Evolutionary conservation across 92 coral and sea anemone species (phyloP), one percentile per base, ranked within the genome.

Genomic region (Epizoanthus stellaris): DNA sequence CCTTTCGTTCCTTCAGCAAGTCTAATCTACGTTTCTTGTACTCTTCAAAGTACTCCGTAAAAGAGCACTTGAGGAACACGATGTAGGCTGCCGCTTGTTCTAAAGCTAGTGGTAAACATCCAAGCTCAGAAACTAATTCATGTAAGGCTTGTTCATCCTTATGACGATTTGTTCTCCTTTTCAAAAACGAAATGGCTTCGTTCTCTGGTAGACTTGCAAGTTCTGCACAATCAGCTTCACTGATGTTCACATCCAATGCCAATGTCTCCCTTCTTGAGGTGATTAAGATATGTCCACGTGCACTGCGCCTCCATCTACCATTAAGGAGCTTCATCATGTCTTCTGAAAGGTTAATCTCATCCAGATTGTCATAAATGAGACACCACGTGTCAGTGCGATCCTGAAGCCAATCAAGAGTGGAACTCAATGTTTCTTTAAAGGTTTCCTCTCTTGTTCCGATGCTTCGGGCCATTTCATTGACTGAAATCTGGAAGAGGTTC

Each of bases 31-130:
- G 89, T 45, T 93, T 84, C 54, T 88, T 73, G 87, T 89, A 95
- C 76, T 94, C 65, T 49, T 84, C 80, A n/a, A 89, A 21, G 72
- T 95, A 95, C 40, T 75, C 79, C 1, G 91, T 87, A 54, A 95
- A 88, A 10, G 90, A 36, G 47, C 86, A 67, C 1, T 39, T 52
- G 17, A 77, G 85, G 16, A 67, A 45, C 62, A 84, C 45, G 56
- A 95, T 93, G 57, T 89, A 93, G 21, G 98, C 98, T 39, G 89
- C 91, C 16, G 98, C 96, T 89, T 95, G 98, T 57, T 95, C 98
- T 12, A 95, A 85, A 4, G 98, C 98, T 56, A 95, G 74, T 5
- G 98, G 97, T 20, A 95, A 91, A 62, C 89, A 84, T 11, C 98
- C 98, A 10, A 95, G 90, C 80, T 93, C 95, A 36, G 36, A 53